Evolutionary conservation across 2,888 invertebrate species (phyloP).

Genomic region (Minunthozetes semirufus): DNA sequence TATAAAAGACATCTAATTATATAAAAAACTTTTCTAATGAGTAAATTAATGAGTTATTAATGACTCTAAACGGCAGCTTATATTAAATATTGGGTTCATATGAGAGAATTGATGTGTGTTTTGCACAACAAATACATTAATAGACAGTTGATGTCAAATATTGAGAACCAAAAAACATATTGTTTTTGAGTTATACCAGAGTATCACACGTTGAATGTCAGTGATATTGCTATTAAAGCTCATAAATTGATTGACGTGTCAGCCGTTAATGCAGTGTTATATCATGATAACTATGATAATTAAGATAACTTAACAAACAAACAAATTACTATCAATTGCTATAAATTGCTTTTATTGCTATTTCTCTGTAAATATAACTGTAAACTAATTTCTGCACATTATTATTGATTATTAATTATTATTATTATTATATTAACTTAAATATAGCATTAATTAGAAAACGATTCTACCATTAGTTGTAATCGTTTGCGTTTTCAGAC

Average conservation of each 20-base stretch:
- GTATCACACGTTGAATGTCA: not conserved
- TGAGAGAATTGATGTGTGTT: not conserved
- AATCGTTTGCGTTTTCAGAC: slow-evolving; percentile 2
- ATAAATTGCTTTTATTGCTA: not conserved
- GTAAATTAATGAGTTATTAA: too few relatives aligned
- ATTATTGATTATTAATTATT: slow-evolving; percentile 6
- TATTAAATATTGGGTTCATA: not conserved
- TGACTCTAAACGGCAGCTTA: too few relatives aligned
- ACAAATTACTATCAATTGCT: too few relatives aligned
- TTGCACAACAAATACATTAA: not conserved
- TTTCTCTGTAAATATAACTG: slow-evolving; percentile 15
- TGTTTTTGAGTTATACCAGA: not conserved
- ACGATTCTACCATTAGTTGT: not conserved
- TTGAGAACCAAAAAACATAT: not conserved
- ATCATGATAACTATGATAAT: too few relatives aligned
- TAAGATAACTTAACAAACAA: not conserved
- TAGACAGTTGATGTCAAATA: not conserved
- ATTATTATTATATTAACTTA: slow-evolving; percentile 6
- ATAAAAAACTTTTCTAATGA: too few relatives aligned
- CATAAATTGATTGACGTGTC: not conserved
- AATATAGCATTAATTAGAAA: slow-evolving; percentile 15
- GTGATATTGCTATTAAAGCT: not conserved
- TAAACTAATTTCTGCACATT: slow-evolving; percentile 5
- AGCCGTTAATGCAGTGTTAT: slow-evolving; percentile 14
- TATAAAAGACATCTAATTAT: too few relatives aligned